These are phyloP conservation scores for Diaphora mendica DNA, from an alignment of 2,888 invertebrate genomes.

Conservation along the genomic window DNA sequence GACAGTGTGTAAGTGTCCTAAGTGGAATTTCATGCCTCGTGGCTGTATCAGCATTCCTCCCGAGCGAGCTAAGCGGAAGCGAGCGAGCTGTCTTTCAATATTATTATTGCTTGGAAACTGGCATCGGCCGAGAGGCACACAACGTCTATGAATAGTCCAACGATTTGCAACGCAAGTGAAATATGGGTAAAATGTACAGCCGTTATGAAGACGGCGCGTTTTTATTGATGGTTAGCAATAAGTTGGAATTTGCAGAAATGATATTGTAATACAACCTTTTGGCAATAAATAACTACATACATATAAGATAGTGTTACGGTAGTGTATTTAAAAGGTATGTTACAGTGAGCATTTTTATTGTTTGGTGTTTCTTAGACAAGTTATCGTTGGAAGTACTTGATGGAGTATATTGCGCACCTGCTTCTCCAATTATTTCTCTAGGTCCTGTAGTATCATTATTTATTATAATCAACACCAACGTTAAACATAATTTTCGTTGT, in stretches of 20 bases:
- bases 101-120: constrained; percentile 66
- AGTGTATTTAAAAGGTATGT: background rate
- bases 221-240: constrained; percentile 53
- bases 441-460: background rate
- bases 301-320: background rate
- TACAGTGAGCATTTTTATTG: background rate
- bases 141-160: constrained; percentile 59
- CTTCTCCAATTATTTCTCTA: background rate
- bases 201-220: constrained; percentile 52
- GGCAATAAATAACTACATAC: constrained; percentile 14
- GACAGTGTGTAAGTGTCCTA: constrained; percentile 42
- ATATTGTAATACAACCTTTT: constrained; percentile 23
- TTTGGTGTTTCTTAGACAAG: background rate
- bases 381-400: background rate
- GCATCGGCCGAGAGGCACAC: constrained; percentile 50
- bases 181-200: constrained; percentile 57
- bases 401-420: background rate
- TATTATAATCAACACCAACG: background rate
- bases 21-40: constrained; percentile 46
- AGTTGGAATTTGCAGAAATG: constrained; percentile 34
- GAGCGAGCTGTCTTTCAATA: constrained; percentile 67
- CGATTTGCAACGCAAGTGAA: constrained; percentile 60
- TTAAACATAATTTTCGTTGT: background rate
- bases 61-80: constrained; percentile 67
- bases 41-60: constrained; percentile 67